These are phyloP conservation scores for Meriones psammophilus DNA, from an alignment of 2,797 vertebrate species.

Conservation along the genomic window DNA sequence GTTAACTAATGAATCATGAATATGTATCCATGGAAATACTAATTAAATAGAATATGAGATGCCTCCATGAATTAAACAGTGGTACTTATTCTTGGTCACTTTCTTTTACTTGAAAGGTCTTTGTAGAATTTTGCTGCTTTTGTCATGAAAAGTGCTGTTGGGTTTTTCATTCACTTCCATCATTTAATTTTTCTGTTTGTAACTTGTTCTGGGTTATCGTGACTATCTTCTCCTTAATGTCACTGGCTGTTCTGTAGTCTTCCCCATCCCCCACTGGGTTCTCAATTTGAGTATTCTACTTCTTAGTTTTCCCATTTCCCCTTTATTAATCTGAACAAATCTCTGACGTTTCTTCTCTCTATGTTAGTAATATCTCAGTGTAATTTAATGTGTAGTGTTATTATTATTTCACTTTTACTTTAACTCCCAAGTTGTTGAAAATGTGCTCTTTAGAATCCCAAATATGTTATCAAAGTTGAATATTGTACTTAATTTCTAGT, in stretches of 20 bases:
- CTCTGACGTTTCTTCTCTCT: background rate
- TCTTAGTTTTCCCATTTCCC: background rate
- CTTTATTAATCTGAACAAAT: background rate
- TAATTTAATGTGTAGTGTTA: background rate
- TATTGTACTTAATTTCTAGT: background rate
- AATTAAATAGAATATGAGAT: background rate
- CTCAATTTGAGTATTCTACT: background rate
- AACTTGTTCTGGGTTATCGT: background rate
- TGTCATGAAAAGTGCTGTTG: background rate
- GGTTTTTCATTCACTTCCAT: background rate
- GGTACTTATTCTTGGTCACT: background rate
- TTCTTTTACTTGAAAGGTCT: background rate
- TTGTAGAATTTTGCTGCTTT: slow-evolving; percentile 5
- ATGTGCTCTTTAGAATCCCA: background rate
- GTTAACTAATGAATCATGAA: background rate
- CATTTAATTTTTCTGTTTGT: background rate
- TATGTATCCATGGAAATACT: background rate
- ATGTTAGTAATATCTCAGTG: background rate
- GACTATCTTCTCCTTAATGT: background rate
- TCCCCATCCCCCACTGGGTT: background rate
- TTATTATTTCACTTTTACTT: background rate
- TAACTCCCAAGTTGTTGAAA: slow-evolving; percentile 4
- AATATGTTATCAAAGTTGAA: background rate
- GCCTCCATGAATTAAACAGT: background rate
- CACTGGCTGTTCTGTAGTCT: background rate